Base-by-base conservation (phyloP, 1,140 invertebrate species). In the Ceratina australensis region DNA sequence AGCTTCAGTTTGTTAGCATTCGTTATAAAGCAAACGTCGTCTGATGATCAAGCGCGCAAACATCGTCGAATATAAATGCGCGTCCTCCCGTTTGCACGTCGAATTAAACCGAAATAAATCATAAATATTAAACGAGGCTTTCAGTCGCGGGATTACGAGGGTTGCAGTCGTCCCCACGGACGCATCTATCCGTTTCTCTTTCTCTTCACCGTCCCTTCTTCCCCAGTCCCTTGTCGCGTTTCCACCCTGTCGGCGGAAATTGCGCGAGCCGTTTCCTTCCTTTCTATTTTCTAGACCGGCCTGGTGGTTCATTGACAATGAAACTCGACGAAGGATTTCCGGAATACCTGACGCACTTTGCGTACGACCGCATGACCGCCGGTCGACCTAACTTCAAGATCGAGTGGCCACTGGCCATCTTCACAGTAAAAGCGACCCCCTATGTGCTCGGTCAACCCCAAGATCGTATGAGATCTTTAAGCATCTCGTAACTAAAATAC, bases 51-150 rank as follows among this genome's bases (percentile, higher is more conserved):
- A 66, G 60, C 16, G 33, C 22, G 64, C 47, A 68, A 83, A 76
- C 60, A 74, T 49, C 59, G 50, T 28, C 66, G 82, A 81, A 84
- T 84, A 77, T 72, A 83, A 82, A 84, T 82, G 72, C 75, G 72
- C 75, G 72, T 28, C 57, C 75, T 82, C 80, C 84, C 69, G 88
- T 91, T 91, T 91, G 89, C 90, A 86, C 89, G 86, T 90, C 88
- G 88, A 90, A 91, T 91, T 91, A 92, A 92, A 91, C 87, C 86
- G 89, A 92, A 91, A 92, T 92, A 92, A 92, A 92, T 92, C 91
- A 92, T 92, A 92, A 92, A 92, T 92, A 92, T 92, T 91, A 91
- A 92, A 92, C 89, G 91, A 91, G 90, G 88, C 86, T 91, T 91
- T 91, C 89, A 89, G 89, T 85, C 88, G 78, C 65, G 87, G 88